These are phyloP conservation scores for Bombus picipes DNA, from an alignment of 1,140 invertebrate genomes.

Conservation along the genomic window DNA sequence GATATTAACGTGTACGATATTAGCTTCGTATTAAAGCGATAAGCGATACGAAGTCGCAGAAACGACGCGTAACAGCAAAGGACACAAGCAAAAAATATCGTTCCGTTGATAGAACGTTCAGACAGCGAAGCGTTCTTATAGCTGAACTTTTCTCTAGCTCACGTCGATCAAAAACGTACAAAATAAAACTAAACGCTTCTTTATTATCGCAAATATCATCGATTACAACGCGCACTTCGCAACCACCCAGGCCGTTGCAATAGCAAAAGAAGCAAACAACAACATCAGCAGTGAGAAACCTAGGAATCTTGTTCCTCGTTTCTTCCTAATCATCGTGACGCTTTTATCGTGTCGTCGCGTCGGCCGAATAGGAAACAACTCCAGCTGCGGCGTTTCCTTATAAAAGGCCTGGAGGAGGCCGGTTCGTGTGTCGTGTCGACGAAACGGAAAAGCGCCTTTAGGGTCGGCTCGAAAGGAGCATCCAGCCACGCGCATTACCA, in stretches of 20 bases:
- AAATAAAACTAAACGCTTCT: too few relatives aligned
- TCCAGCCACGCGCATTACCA: constrained; percentile 74
- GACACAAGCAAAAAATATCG: too few relatives aligned
- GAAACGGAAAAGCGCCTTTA: constrained; percentile 77
- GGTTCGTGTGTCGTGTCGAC: constrained; percentile 69
- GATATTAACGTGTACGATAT: too few relatives aligned
- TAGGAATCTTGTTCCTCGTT: background rate
- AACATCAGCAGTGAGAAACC: background rate
- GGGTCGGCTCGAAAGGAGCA: constrained; percentile 74
- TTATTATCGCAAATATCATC: too few relatives aligned
- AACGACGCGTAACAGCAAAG: too few relatives aligned
- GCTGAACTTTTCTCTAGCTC: too few relatives aligned
- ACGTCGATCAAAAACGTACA: too few relatives aligned
- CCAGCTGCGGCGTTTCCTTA: background rate
- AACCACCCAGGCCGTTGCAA: background rate
- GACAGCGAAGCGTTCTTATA: too few relatives aligned
- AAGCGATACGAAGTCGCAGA: too few relatives aligned
- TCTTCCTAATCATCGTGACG: background rate
- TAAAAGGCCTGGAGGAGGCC: constrained; percentile 26
- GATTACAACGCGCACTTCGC: too few relatives aligned
- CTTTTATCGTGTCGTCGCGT: constrained; percentile 5
- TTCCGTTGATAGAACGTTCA: too few relatives aligned
- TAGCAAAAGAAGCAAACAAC: background rate
- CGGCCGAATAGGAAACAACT: constrained; percentile 18
- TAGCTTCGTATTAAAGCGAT: too few relatives aligned